Evolutionary conservation across 1,140 invertebrate species (phyloP).

Genomic region (Carposina sasakii): DNA sequence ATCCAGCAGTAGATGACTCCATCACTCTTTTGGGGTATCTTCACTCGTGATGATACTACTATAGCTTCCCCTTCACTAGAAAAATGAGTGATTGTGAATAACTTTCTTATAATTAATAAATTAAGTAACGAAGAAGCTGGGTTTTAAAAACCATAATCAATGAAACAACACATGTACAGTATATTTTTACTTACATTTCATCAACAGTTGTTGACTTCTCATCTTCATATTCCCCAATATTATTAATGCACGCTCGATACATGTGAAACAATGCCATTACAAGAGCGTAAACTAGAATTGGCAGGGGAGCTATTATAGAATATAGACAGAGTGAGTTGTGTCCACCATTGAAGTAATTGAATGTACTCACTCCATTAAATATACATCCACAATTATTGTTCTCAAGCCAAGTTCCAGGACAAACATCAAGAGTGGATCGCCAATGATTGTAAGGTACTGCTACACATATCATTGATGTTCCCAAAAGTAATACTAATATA

Average conservation of each 20-base stretch:
- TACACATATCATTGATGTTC: slow-evolving; percentile 72
- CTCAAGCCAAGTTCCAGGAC: slow-evolving; percentile 66
- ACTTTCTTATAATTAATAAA: too few species aligned
- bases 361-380: slow-evolving; percentile 75
- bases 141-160: too few species aligned
- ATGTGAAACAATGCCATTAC: slow-evolving; percentile 77
- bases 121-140: too few species aligned
- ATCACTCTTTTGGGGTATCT: slow-evolving; percentile 67
- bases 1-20: slow-evolving; percentile 76
- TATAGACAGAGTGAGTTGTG: slow-evolving; percentile 77
- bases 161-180: neutral
- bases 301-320: slow-evolving; percentile 74
- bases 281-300: slow-evolving; percentile 72
- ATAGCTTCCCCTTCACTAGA: slow-evolving; percentile 75
- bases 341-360: slow-evolving; percentile 77
- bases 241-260: slow-evolving; percentile 77
- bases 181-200: slow-evolving; percentile 68
- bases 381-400: slow-evolving; percentile 79
- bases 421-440: slow-evolving; percentile 76
- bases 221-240: slow-evolving; percentile 67
- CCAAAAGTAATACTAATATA: slow-evolving; percentile 62
- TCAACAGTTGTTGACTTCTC: slow-evolving; percentile 67
- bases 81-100: too few species aligned
- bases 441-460: slow-evolving; percentile 78
- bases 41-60: slow-evolving; percentile 68